These are phyloP conservation scores for Platichthys flesus DNA, from an alignment of 2,113 vertebrate genomes.

Conservation along the genomic window DNA sequence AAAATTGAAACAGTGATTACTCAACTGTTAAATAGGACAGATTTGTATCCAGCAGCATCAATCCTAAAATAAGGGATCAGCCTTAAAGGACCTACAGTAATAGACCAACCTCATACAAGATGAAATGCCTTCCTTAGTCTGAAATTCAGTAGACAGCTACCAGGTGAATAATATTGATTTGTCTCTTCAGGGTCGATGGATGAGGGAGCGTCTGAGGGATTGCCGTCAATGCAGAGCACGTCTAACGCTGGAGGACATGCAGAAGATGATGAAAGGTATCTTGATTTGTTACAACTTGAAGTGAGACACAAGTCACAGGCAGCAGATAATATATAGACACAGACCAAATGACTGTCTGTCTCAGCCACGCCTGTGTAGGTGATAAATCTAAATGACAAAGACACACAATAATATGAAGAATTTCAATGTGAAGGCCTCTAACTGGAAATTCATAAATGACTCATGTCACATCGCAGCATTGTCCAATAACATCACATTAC, in stretches of 20 bases:
- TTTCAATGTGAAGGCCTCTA: not conserved
- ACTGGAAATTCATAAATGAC: not conserved
- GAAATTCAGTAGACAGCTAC: not conserved
- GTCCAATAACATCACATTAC: not conserved
- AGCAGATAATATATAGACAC: slow-evolving; percentile 22
- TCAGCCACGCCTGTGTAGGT: slow-evolving; percentile 30
- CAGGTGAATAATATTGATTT: not conserved
- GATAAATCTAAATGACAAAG: not conserved
- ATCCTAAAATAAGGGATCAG: slow-evolving; percentile 31
- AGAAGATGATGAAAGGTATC: slow-evolving; percentile 93
- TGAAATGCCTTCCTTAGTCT: not conserved
- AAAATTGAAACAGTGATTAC: slow-evolving; percentile 46
- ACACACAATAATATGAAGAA: not conserved
- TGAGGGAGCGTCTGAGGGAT: slow-evolving; percentile 91
- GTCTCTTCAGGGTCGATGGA: slow-evolving; percentile 89
- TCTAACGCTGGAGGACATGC: slow-evolving; percentile 87
- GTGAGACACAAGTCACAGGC: slow-evolving; percentile 5
- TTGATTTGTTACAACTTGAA: slow-evolving; percentile 51
- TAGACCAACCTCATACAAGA: slow-evolving; percentile 6
- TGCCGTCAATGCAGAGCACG: slow-evolving; percentile 90
- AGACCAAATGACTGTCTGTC: not conserved
- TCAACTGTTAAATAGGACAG: slow-evolving; percentile 25
- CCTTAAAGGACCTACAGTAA: slow-evolving; percentile 24
- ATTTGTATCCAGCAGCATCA: slow-evolving; percentile 20
- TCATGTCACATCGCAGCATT: not conserved